Conservation (phyloP, 2,888 invertebrate genomes). For the Pyrgus malvae region DNA sequence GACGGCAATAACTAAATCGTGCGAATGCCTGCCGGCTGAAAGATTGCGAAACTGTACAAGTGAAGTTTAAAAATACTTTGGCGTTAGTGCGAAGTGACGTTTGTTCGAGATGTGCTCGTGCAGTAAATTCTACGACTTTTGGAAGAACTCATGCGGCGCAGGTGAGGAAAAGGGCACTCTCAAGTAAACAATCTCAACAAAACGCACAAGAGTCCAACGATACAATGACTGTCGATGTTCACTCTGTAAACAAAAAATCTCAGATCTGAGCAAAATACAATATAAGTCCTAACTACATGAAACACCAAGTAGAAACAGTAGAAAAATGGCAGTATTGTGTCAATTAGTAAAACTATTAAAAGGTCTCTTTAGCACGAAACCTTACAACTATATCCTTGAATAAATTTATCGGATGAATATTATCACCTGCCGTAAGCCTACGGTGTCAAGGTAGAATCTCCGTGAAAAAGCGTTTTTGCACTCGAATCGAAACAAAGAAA, state of each 20-base stretch:
- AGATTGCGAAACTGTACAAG: slow-evolving; percentile 77
- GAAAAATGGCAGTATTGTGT: too few relatives aligned
- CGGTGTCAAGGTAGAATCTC: slow-evolving; percentile 4
- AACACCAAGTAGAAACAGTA: too few relatives aligned
- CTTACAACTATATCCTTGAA: background rate
- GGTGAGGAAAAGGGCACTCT: slow-evolving; percentile 58
- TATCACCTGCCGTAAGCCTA: background rate
- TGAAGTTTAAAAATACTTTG: slow-evolving; percentile 81
- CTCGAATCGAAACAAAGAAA: background rate
- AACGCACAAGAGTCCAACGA: background rate
- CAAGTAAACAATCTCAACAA: slow-evolving; percentile 20
- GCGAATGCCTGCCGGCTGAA: slow-evolving; percentile 65
- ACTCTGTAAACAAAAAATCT: too few relatives aligned
- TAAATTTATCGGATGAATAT: slow-evolving; percentile 5
- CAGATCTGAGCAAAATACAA: too few relatives aligned
- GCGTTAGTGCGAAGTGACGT: slow-evolving; percentile 72
- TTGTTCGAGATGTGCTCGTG: slow-evolving; percentile 72
- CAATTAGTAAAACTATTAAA: too few relatives aligned
- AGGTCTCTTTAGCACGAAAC: background rate
- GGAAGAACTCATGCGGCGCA: slow-evolving; percentile 77
- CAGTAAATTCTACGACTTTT: slow-evolving; percentile 78
- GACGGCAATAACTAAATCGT: slow-evolving; percentile 57
- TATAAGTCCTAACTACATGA: too few relatives aligned
- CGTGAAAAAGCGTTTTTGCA: background rate
- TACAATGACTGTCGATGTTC: background rate